Conservation (phyloP, 1,140 invertebrate genomes). For the Trachymyrmex septentrionalis region DNA sequence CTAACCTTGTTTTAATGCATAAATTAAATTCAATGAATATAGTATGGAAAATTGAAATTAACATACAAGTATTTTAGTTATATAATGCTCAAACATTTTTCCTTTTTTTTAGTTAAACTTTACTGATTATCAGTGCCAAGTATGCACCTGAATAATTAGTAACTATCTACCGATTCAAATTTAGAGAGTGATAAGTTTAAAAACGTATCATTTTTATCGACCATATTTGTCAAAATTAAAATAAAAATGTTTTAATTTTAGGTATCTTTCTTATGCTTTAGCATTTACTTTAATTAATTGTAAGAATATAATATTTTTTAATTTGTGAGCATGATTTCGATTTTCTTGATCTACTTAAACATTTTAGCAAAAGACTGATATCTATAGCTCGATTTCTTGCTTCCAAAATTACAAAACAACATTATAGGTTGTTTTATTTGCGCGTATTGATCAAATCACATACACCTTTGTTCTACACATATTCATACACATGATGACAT, state of each 20-base stretch:
- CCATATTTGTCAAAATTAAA: background rate
- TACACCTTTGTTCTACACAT: background rate
- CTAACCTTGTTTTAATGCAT: too few relatives aligned
- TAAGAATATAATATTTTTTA: background rate
- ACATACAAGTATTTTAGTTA: too few relatives aligned
- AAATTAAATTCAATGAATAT: too few relatives aligned
- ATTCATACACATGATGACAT: background rate
- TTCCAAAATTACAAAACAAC: background rate
- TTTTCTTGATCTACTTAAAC: background rate
- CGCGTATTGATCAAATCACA: slow-evolving; percentile 8
- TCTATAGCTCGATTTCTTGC: background rate
- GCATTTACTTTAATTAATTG: background rate
- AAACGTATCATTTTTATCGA: background rate
- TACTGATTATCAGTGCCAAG: too few relatives aligned
- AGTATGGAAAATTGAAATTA: too few relatives aligned
- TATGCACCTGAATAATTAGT: too few relatives aligned
- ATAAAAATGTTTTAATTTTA: background rate
- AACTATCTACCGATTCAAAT: too few relatives aligned
- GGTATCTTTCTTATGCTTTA: background rate
- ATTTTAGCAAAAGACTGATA: background rate
- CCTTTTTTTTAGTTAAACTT: too few relatives aligned
- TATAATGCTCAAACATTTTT: too few relatives aligned
- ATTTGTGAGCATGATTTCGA: background rate
- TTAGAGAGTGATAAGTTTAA: background rate
- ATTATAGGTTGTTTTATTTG: background rate